phyloP scores from a whole-genome alignment of 1,140 invertebrate species.

The Mercenaria mercenaria region DNA sequence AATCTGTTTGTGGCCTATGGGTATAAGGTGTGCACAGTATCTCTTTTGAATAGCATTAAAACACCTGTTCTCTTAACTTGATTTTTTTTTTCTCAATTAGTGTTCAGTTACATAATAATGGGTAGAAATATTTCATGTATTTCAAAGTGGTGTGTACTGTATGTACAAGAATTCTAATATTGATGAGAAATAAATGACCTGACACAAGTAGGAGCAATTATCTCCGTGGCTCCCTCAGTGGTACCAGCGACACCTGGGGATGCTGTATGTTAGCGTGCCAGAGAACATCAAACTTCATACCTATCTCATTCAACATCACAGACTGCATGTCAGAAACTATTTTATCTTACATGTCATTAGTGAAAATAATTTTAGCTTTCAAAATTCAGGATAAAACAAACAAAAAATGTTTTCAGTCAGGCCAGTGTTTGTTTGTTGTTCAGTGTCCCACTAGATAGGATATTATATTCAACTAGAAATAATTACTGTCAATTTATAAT shows the following conservation, averaged over 20 bases:
- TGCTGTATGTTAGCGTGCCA: neutral
- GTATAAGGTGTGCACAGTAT: neutral
- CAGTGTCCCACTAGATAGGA: neutral
- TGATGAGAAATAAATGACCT: conserved; percentile 47
- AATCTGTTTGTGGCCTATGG: neutral
- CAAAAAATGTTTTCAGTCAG: neutral
- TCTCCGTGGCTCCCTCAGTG: neutral
- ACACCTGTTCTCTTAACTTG: neutral
- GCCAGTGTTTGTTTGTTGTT: neutral
- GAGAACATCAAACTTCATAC: neutral
- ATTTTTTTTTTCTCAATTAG: conserved; percentile 21
- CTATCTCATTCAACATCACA: conserved; percentile 4
- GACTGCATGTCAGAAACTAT: conserved; percentile 27
- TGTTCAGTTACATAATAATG: conserved; percentile 37
- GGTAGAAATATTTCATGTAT: conserved; percentile 16
- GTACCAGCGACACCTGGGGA: neutral
- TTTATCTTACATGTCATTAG: conserved; percentile 29
- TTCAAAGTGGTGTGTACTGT: neutral
- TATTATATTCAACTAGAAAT: too few species aligned
- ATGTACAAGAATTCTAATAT: conserved; percentile 8
- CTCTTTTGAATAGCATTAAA: neutral
- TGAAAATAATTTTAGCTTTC: conserved; percentile 36
- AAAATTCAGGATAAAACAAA: neutral
- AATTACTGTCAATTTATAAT: too few species aligned
- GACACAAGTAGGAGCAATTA: conserved; percentile 31